phyloP scores from a whole-genome alignment of 2,888 invertebrate genomes.

The Cenopis cana region DNA sequence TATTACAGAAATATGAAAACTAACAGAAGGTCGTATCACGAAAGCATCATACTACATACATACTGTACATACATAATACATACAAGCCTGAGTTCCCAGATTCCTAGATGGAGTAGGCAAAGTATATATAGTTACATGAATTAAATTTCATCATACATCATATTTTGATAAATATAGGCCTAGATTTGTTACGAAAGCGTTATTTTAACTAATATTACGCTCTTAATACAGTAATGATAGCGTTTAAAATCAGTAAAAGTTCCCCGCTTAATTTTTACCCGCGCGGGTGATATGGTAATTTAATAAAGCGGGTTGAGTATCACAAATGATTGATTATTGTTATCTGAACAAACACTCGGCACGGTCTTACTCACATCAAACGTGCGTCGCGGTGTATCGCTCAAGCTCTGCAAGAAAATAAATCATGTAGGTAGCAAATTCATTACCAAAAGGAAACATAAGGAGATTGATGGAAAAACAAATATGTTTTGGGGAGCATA shows the following conservation, averaged over 20 bases:
- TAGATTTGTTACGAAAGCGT: background rate
- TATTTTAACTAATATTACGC: background rate
- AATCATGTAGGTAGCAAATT: slow-evolving; percentile 41
- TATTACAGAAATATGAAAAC: no score
- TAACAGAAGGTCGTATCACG: no score
- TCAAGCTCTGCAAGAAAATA: slow-evolving; percentile 65
- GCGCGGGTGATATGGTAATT: slow-evolving; percentile 49
- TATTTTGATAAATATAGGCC: background rate
- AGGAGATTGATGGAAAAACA: slow-evolving; percentile 24
- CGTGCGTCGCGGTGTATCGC: slow-evolving; percentile 64
- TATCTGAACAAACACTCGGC: slow-evolving; percentile 68
- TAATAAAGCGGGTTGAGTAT: slow-evolving; percentile 53
- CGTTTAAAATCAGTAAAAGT: slow-evolving; percentile 3
- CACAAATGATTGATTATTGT: slow-evolving; percentile 71
- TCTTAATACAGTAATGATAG: background rate
- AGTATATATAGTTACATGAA: no score
- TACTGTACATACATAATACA: no score
- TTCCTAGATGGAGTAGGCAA: no score
- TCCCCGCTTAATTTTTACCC: background rate
- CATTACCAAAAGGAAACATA: slow-evolving; percentile 31
- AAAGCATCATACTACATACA: no score
- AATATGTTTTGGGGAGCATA: slow-evolving; percentile 6
- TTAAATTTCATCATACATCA: background rate
- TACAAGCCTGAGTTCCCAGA: no score
- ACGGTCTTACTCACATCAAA: slow-evolving; percentile 76